Evolutionary conservation across 2,888 invertebrate genomes (phyloP), one percentile per base, ranked within the genome.

Genomic region (Ophraella communa): DNA sequence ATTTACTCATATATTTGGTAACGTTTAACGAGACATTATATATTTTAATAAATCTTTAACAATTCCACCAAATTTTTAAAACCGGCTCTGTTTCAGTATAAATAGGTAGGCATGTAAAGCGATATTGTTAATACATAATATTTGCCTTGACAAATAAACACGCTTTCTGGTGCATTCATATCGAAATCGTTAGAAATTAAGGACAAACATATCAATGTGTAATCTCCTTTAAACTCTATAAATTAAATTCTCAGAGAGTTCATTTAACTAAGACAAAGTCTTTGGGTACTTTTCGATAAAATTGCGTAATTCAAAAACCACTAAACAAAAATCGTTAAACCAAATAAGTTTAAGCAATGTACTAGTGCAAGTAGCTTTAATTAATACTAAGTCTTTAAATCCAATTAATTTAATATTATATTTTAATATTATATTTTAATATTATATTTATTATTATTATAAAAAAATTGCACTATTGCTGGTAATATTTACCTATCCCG

Each of bases 131-230:
- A 54, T 21, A 54, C 39, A 39, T 18, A 39, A 54, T 54, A 39
- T 53, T 53, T 53, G 53, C 42, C 39, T 54, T 42, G 14, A 30
- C 30, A 33, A 30, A 30, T 52, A 52, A 52, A 21, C 54, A 18
- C 24, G 20, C 27, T 35, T 39, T 54, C 39, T n/a, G 54, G 39
- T 39, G 42, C 23, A 54, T 39, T 47, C 54, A 64, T 60, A 67
- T 65, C 62, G 62, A 67, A 67, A 67, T 65, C 59, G 59, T 51
- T 65, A 39, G 47, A 56, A 67, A 67, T 67, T 67, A 67, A 67
- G 67, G 65, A 45, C 65, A 67, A 56, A 62, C 67, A 59, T 65
- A 52, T 67, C 65, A 14, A 58, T 62, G 14, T 24, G 18, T 24
- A 24, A 14, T 49, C 49, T 24, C 11, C 14, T 49, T 49, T 14